phyloP scores from a whole-genome alignment of 2,888 invertebrate species.

The Drosophila lacicola region DNA sequence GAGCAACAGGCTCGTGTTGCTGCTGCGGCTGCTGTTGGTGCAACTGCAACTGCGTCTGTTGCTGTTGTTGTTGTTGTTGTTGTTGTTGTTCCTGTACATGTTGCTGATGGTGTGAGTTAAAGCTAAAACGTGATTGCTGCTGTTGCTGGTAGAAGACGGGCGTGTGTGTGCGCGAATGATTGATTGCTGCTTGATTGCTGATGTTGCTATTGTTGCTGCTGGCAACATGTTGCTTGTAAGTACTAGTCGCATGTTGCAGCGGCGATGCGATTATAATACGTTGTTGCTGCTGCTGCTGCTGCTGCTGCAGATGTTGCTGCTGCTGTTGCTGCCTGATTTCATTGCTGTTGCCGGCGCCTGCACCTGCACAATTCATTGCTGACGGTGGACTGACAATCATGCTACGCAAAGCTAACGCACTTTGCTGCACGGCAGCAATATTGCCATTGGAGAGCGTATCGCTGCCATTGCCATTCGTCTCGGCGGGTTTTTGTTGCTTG shows the following conservation, averaged over 20 bases:
- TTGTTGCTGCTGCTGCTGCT: constrained; percentile 55
- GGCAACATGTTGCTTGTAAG: constrained; percentile 79
- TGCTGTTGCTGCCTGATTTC: constrained; percentile 62
- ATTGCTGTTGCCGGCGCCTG: constrained; percentile 68
- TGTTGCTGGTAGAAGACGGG: constrained; percentile 68
- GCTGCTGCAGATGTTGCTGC: constrained; percentile 33
- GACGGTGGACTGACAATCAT: constrained; percentile 66
- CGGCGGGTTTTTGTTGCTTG: constrained; percentile 71
- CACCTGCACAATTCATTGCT: constrained; percentile 57
- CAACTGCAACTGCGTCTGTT: constrained; percentile 37
- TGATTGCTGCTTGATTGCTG: constrained; percentile 53
- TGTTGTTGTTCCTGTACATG: constrained; percentile 69
- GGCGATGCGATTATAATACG: constrained; percentile 73
- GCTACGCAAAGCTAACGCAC: constrained; percentile 58
- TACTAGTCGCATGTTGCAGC: constrained; percentile 69
- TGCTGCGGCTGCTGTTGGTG: constrained; percentile 56
- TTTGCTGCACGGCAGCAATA: constrained; percentile 70
- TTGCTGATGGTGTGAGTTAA: constrained; percentile 76
- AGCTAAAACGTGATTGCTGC: constrained; percentile 74
- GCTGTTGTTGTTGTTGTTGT: constrained; percentile 61
- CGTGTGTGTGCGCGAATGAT: constrained; percentile 69
- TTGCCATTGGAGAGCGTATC: constrained; percentile 73
- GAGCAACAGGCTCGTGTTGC: constrained; percentile 61
- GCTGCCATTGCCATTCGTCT: constrained; percentile 60
- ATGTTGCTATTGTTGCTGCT: constrained; percentile 43